Percentiles rank a stretch among this genome's conserved stretches.
Conservation (phyloP, 2,113 vertebrate species). For the Hepsetus odoe region DNA sequence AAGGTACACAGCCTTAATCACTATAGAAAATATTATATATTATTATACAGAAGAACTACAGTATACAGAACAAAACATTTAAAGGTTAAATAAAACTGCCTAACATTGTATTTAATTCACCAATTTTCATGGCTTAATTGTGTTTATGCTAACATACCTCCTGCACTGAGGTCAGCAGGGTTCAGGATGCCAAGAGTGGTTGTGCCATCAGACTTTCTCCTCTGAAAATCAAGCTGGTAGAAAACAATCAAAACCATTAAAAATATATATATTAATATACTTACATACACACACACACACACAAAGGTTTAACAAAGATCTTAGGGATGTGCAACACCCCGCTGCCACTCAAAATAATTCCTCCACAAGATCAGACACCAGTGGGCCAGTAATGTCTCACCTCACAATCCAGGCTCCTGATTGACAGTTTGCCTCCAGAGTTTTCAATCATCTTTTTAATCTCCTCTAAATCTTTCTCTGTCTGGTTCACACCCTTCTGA, state of each 20-base stretch:
- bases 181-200: slow-evolving; percentile 92
- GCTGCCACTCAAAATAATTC: not conserved
- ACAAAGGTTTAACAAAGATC: too few relatives aligned
- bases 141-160: slow-evolving; percentile 72
- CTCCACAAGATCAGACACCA: too few relatives aligned
- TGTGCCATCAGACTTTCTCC: slow-evolving; percentile 89
- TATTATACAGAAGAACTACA: too few relatives aligned
- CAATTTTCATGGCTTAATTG: not conserved
- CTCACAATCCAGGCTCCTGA: slow-evolving; percentile 83
- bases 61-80: too few relatives aligned
- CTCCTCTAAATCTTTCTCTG: slow-evolving; percentile 88
- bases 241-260: slow-evolving; percentile 24
- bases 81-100: not conserved
- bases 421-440: slow-evolving; percentile 90
- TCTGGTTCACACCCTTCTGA: slow-evolving; percentile 68
- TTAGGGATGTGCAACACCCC: not conserved
- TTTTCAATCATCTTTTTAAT: slow-evolving; percentile 88
- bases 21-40: too few relatives aligned
- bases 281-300: too few relatives aligned
- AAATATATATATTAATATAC: not conserved
- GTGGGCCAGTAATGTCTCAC: slow-evolving; percentile 63
- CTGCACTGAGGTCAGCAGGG: slow-evolving; percentile 82
- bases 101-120: not conserved
- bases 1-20: too few relatives aligned
- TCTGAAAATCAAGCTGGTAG: slow-evolving; percentile 85